Evolutionary conservation across 2,888 invertebrate genomes (phyloP).

Genomic region (Drosophila basisetae): DNA sequence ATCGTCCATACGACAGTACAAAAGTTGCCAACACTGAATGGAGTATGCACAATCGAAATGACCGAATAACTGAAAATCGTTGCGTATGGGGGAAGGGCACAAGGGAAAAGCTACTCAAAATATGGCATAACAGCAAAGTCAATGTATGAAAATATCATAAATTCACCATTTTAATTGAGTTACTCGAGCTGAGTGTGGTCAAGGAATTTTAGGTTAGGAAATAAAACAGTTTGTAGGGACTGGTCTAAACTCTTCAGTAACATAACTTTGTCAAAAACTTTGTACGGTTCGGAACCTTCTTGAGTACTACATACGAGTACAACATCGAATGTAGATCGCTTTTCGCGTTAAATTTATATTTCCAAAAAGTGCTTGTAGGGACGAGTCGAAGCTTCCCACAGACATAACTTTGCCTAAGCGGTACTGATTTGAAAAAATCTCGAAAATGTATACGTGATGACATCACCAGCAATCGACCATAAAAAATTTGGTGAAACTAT

Average conservation of each 20-base stretch:
- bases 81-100: not conserved
- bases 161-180: not conserved
- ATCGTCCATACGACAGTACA: not conserved
- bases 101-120: not conserved
- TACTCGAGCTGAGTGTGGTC: not conserved
- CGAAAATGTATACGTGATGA: not conserved
- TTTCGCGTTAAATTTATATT: not conserved
- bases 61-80: constrained; percentile 19
- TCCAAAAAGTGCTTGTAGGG: too few species aligned
- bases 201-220: not conserved
- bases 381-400: too few species aligned
- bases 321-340: not conserved
- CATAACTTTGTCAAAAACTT: not conserved
- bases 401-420: too few species aligned
- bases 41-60: not conserved
- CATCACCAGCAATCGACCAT: too few species aligned
- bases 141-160: not conserved
- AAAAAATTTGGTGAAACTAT: too few species aligned
- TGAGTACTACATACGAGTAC: not conserved
- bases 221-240: not conserved
- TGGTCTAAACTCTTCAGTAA: not conserved
- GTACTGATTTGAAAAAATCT: not conserved
- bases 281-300: not conserved
- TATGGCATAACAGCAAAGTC: not conserved
- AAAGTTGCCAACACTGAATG: not conserved